Base-by-base conservation (phyloP, 2,888 invertebrate species). In the Gnatocerus cornutus region DNA sequence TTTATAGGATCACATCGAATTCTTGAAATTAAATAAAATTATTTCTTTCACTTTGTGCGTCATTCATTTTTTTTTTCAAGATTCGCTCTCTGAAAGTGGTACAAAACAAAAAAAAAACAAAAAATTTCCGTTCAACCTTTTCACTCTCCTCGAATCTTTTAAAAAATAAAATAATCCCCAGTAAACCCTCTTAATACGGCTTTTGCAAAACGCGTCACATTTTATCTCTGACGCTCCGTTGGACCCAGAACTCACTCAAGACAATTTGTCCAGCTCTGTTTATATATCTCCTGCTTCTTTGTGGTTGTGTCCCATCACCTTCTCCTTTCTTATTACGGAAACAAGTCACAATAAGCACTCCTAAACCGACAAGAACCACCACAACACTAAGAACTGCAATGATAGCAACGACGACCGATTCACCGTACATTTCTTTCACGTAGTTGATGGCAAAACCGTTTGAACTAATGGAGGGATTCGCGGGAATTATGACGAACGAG, bases 261-360 rank as follows among this genome's bases (percentile, higher is more conserved):
- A 65, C 56, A 30, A 64, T 45, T 43, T 14, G 65, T 48, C 65
- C 65, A 3, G 56, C 37, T 48, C 65, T 46, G 41, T 53, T 63
- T 27, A 63, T 63, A 30, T 63, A 63, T 27, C 59, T 21, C 0
- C 33, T 43, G 9, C 45, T 8, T 14, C n/a, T 14, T 21, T 46
- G 16, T 21, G 14, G 14, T 9, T 5, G 6, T 50, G 48, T 7
- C 41, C 61, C 13, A 3, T 12, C 29, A 9, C 13, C 12, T 39
- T 41, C 7, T 14, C 9, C n/a, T 3, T 46, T 45, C 39, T 56
- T 55, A 9, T 39, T 10, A 7, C 59, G 58, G 41, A 67, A 67
- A 52, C 66, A 67, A 16, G 58, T 59, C 43, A 67, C 59, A 13
- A 67, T 67, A 7, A 58, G 29, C 14, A 50, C 59, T 7, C 50